A percentile compares a stretch with the other conserved stretches of the same genome.
These are phyloP conservation scores for Epinephelus coioides DNA, from an alignment of 2,797 vertebrate genomes.

Conservation along the genomic window DNA sequence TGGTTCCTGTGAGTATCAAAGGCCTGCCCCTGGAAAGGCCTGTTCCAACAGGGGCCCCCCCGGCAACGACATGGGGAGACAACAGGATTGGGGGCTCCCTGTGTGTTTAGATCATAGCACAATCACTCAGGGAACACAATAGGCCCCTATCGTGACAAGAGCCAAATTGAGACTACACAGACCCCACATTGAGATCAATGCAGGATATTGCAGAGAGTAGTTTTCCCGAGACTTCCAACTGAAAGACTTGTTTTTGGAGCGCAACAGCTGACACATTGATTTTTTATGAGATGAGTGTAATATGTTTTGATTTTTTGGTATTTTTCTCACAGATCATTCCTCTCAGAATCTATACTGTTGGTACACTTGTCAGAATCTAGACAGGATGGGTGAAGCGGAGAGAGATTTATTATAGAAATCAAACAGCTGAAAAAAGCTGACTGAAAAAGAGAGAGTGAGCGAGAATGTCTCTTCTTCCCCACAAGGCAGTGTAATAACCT, in stretches of 20 bases:
- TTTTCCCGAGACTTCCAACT: conserved; percentile 52
- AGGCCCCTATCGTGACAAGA: conserved; percentile 58
- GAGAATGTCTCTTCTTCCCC: conserved; percentile 56
- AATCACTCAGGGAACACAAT: conserved; percentile 67
- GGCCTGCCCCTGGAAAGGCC: conserved; percentile 62
- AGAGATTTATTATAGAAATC: conserved; percentile 71
- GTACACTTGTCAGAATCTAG: conserved; percentile 37
- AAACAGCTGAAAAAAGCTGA: conserved; percentile 62
- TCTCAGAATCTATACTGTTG: conserved; percentile 42
- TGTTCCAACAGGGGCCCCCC: conserved; percentile 62
- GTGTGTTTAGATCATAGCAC: conserved; percentile 72
- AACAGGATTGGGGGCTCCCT: conserved; percentile 67
- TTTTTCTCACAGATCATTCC: conserved; percentile 32
- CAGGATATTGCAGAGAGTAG: conserved; percentile 42
- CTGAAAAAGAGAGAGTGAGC: conserved; percentile 24
- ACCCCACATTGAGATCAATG: conserved; percentile 73
- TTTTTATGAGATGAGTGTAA: conserved; percentile 54
- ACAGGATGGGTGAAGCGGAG: conserved; percentile 49
- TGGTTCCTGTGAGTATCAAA: conserved; percentile 80
- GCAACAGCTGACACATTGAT: conserved; percentile 51
- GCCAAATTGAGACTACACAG: conserved; percentile 66
- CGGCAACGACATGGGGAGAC: conserved; percentile 72
- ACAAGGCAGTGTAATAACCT: conserved; percentile 88
- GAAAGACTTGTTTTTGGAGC: conserved; percentile 36
- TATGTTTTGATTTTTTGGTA: conserved; percentile 36